Evolutionary conservation across 2,797 vertebrate genomes (phyloP).

Genomic region (Brachyrhaphis roseni): DNA sequence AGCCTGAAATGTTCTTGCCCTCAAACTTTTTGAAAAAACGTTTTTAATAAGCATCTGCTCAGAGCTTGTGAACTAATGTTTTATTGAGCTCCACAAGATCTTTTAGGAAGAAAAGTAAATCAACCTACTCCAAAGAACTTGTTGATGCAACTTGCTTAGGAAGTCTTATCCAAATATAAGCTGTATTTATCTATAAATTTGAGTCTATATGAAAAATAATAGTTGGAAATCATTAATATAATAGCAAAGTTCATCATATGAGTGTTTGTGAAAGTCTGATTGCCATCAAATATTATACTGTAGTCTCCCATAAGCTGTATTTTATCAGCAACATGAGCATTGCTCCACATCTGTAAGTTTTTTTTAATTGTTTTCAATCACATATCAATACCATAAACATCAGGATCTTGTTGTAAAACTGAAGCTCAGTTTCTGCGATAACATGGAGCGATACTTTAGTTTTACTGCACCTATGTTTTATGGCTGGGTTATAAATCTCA

Average conservation of each 20-base stretch:
- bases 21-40: no score
- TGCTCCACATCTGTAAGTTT: background rate
- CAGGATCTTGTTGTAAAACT: conserved; percentile 1
- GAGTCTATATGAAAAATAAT: background rate
- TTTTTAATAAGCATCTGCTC: background rate
- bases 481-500: background rate
- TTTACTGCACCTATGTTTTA: background rate
- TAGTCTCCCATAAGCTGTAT: background rate
- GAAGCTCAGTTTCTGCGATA: background rate
- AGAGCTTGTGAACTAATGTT: background rate
- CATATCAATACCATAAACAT: background rate
- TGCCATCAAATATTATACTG: background rate
- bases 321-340: background rate
- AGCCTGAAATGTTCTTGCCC: background rate
- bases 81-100: background rate
- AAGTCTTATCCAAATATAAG: background rate
- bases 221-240: background rate
- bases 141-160: background rate
- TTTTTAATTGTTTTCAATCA: background rate
- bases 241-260: background rate
- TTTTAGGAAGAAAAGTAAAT: background rate
- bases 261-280: background rate
- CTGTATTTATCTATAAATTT: background rate
- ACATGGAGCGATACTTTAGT: background rate
- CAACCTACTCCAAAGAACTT: background rate